Evolutionary conservation across 2,797 vertebrate genomes (phyloP).

Genomic region (Pseudomugil gertrudae): DNA sequence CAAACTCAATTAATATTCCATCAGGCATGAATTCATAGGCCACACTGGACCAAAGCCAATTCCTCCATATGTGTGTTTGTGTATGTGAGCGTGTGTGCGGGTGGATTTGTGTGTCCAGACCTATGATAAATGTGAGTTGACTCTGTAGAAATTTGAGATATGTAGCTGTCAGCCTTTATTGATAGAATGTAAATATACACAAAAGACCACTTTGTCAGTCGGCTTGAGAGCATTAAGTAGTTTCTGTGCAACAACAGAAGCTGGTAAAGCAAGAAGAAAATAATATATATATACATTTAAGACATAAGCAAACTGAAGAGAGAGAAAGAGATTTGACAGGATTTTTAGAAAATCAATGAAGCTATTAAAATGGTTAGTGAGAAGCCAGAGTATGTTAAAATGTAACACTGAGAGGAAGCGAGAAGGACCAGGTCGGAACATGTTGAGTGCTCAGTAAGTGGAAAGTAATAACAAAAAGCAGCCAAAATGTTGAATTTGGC

Average conservation of each 20-base stretch:
- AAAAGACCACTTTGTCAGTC: constrained; percentile 23
- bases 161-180: constrained; percentile 34
- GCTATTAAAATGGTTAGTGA: constrained; percentile 10
- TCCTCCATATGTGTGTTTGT: constrained; percentile 35
- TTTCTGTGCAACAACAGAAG: constrained; percentile 10
- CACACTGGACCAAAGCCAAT: constrained; percentile 66
- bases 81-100: background rate
- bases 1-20: constrained; percentile 84
- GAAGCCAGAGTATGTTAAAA: background rate
- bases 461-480: constrained; percentile 34
- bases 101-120: constrained; percentile 16
- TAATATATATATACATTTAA: constrained; percentile 19
- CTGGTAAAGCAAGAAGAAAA: constrained; percentile 19
- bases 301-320: constrained; percentile 13
- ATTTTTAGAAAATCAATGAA: constrained; percentile 10
- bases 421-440: constrained; percentile 10
- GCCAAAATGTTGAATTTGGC: constrained; percentile 46
- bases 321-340: background rate
- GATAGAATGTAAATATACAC: constrained; percentile 7
- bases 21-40: constrained; percentile 74
- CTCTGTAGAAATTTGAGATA: constrained; percentile 28
- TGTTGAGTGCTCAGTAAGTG: constrained; percentile 17
- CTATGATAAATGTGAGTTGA: constrained; percentile 13
- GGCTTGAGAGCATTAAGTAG: constrained; percentile 34
- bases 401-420: constrained; percentile 17